A percentile compares a stretch with the other conserved stretches of the same genome.
Evolutionary conservation across 1,140 invertebrate genomes (phyloP).

Genomic region (Brachionus koreanus): DNA sequence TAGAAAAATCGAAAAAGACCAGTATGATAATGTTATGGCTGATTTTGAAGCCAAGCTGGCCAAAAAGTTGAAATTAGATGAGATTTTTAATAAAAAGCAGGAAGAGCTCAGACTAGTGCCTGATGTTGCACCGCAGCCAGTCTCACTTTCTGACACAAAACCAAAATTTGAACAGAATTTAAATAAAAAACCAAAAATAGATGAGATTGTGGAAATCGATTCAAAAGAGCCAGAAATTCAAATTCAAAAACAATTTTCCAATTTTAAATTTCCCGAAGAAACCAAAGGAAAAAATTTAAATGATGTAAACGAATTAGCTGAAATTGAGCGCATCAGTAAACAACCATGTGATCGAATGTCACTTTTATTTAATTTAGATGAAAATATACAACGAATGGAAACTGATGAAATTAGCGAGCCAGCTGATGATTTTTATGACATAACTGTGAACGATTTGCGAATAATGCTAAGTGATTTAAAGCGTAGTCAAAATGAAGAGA

Average conservation of each 20-base stretch:
- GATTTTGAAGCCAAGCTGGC: conserved; percentile 3
- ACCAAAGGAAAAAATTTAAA: conserved; percentile 37
- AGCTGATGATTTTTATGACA: conserved; percentile 25
- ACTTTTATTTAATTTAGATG: conserved; percentile 22
- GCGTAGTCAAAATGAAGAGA: conserved; percentile 1
- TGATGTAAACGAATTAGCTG: conserved; percentile 35
- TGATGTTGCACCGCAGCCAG: background rate
- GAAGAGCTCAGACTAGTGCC: background rate
- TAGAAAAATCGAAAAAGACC: background rate
- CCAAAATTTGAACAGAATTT: background rate
- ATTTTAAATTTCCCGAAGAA: conserved; percentile 45
- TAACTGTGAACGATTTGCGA: conserved; percentile 37
- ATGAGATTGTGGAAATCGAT: background rate
- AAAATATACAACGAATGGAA: background rate
- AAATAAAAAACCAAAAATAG: background rate
- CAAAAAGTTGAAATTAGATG: conserved; percentile 1
- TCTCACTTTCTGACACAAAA: background rate
- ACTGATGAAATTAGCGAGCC: background rate
- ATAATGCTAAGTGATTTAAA: conserved; percentile 35
- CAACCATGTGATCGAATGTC: conserved; percentile 27
- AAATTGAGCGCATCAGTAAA: conserved; percentile 8
- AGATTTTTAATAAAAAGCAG: conserved; percentile 10
- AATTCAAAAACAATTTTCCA: conserved; percentile 32
- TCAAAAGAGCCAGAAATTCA: background rate
- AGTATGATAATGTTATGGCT: background rate